Percentiles rank a stretch among this genome's conserved stretches.
These are phyloP conservation scores for Cyclura pinguis DNA, from an alignment of 2,797 vertebrate species.

Conservation along the genomic window DNA sequence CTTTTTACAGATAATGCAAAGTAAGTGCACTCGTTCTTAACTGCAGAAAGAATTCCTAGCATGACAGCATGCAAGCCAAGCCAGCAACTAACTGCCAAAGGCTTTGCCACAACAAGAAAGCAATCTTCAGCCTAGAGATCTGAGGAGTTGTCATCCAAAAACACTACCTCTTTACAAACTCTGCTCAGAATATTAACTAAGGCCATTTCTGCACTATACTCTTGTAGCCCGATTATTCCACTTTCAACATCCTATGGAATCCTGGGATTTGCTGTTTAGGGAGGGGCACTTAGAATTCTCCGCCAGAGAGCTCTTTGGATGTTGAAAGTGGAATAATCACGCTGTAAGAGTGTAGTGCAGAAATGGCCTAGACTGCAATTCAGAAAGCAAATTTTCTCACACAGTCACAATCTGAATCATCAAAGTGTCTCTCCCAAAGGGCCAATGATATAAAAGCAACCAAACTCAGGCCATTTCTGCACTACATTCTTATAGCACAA, in stretches of 20 bases:
- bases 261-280: too few relatives aligned
- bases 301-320: too few relatives aligned
- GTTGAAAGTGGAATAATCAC: too few relatives aligned
- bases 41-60: background rate
- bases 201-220: too few relatives aligned
- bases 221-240: too few relatives aligned
- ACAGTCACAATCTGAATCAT: background rate
- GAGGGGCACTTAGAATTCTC: too few relatives aligned
- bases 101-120: background rate
- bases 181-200: background rate
- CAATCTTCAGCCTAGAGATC: background rate
- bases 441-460: background rate
- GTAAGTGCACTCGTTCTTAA: background rate
- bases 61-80: background rate
- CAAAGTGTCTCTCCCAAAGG: background rate
- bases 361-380: background rate
- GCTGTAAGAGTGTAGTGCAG: too few relatives aligned
- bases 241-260: too few relatives aligned
- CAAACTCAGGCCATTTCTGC: background rate
- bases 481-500: too few relatives aligned
- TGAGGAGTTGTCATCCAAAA: background rate
- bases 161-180: background rate
- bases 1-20: background rate
- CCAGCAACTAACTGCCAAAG: background rate
- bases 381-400: background rate